A percentile compares a stretch with the other conserved stretches of the same genome.
phyloP scores from a whole-genome alignment of 1,140 invertebrate species.

The Scaptomyza pallida region DNA sequence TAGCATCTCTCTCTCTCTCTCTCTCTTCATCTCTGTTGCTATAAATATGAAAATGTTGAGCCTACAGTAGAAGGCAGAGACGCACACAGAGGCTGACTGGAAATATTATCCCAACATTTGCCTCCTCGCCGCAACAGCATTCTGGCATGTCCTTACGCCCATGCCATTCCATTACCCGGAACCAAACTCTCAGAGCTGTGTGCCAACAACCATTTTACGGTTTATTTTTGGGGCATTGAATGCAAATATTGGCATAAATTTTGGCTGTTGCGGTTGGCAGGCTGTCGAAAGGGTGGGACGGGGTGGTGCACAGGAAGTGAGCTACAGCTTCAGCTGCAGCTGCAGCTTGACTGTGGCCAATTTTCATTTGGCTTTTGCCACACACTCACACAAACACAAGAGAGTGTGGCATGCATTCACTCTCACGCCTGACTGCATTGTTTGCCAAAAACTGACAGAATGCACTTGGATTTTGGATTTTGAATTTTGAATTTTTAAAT shows the following conservation, averaged over 20 bases:
- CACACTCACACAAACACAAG: constrained; percentile 13
- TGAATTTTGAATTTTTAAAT: constrained; percentile 45
- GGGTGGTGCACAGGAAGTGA: background rate
- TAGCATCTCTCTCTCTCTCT: no score
- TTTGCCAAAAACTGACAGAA: constrained; percentile 59
- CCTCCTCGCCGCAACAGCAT: background rate
- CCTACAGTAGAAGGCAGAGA: constrained; percentile 28
- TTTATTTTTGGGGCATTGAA: constrained; percentile 81
- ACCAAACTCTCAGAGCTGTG: constrained; percentile 21
- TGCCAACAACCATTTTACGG: constrained; percentile 70
- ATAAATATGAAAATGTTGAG: constrained; percentile 79
- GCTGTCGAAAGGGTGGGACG: background rate
- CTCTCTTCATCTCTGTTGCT: no score
- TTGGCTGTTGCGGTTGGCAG: constrained; percentile 68
- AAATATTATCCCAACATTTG: constrained; percentile 10
- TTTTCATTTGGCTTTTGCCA: constrained; percentile 49
- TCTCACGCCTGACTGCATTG: constrained; percentile 51
- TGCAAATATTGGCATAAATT: constrained; percentile 83
- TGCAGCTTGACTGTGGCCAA: constrained; percentile 28
- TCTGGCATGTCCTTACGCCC: background rate
- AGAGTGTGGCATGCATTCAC: constrained; percentile 1
- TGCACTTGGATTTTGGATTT: constrained; percentile 62
- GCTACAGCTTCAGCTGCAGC: constrained; percentile 6
- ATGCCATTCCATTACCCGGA: constrained; percentile 5
- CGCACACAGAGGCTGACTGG: constrained; percentile 32